phyloP scores from a whole-genome alignment of 2,113 vertebrate genomes.

The Globicephala melas region DNA sequence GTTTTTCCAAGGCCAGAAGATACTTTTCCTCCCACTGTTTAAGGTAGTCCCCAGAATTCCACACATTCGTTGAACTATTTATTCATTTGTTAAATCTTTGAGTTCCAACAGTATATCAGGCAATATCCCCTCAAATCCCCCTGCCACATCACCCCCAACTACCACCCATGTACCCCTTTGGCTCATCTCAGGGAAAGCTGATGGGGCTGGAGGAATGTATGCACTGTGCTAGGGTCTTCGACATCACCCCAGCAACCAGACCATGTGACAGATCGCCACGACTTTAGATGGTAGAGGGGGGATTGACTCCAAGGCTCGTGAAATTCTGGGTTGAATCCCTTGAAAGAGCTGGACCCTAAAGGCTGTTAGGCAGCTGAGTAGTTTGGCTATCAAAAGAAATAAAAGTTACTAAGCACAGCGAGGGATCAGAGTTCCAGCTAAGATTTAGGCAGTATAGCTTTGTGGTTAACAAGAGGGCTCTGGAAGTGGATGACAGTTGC shows the following conservation, averaged over 20 bases:
- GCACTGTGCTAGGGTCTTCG: neutral
- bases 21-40: constrained; percentile 24
- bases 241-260: neutral
- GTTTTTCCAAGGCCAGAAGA: neutral
- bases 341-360: constrained; percentile 3
- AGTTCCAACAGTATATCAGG: neutral
- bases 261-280: neutral
- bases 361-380: neutral
- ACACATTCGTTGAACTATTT: neutral
- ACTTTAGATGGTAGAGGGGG: neutral
- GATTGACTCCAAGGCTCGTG: neutral
- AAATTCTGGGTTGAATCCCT: neutral
- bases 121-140: neutral
- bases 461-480: constrained; percentile 8
- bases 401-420: neutral
- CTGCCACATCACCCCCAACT: neutral
- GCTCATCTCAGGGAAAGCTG: neutral
- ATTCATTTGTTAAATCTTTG: constrained; percentile 21
- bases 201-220: neutral
- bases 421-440: neutral
- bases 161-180: neutral
- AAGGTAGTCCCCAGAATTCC: constrained; percentile 25
- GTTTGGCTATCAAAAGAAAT: constrained; percentile 29
- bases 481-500: constrained; percentile 25
- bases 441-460: neutral